These are phyloP conservation scores for Lophius piscatorius DNA, from an alignment of 2,113 vertebrate species.

Conservation along the genomic window DNA sequence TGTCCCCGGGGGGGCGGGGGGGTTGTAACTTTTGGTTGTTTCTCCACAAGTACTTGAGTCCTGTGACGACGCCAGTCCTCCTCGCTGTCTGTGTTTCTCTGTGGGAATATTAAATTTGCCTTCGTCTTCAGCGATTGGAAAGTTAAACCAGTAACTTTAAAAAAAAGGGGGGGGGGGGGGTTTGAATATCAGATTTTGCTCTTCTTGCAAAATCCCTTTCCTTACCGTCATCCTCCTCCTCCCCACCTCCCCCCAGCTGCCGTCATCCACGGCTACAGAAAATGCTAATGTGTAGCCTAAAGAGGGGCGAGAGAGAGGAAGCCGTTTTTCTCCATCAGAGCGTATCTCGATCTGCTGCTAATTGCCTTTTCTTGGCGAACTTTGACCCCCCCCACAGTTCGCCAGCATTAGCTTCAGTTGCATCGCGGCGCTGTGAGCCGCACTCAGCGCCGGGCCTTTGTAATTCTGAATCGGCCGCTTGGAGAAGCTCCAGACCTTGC, in stretches of 20 bases:
- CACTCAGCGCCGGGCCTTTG: background rate
- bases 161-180: too few species aligned
- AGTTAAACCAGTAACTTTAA: constrained; percentile 50
- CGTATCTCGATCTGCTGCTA: constrained; percentile 41
- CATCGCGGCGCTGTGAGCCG: constrained; percentile 9
- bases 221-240: background rate
- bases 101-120: too few species aligned
- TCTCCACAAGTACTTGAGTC: too few species aligned
- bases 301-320: constrained; percentile 36
- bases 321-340: constrained; percentile 23
- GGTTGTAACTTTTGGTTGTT: too few species aligned
- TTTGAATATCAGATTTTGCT: constrained; percentile 68
- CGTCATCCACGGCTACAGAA: constrained; percentile 9
- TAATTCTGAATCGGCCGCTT: constrained; percentile 6
- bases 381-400: constrained; percentile 22
- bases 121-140: constrained; percentile 26
- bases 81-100: too few species aligned
- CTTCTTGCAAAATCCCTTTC: constrained; percentile 54
- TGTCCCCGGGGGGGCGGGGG: too few species aligned
- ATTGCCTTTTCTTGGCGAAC: constrained; percentile 44
- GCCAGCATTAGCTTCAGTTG: constrained; percentile 25
- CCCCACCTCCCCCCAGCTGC: too few species aligned
- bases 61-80: too few species aligned
- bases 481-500: constrained; percentile 22
- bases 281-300: constrained; percentile 42